Evolutionary conservation across 2,888 invertebrate species (phyloP).

Genomic region (Drosophila nr. medialis): DNA sequence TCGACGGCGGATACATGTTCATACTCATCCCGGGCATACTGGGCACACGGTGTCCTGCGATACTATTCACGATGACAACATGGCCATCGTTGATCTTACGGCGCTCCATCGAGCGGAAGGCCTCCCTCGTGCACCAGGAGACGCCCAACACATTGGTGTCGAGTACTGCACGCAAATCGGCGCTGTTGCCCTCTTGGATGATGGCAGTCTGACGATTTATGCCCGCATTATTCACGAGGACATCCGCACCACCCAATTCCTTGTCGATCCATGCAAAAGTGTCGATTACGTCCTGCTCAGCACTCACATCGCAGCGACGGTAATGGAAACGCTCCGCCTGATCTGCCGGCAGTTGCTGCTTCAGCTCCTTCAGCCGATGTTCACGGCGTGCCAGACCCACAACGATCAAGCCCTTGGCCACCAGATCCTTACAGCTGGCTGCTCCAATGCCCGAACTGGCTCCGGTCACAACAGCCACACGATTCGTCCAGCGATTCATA

Average conservation of each 20-base stretch:
- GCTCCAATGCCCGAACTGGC: constrained; percentile 88
- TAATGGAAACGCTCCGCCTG: constrained; percentile 81
- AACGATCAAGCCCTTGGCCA: constrained; percentile 86
- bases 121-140: constrained; percentile 85
- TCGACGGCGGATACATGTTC: constrained; percentile 82
- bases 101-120: constrained; percentile 85
- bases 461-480: constrained; percentile 88
- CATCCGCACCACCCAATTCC: constrained; percentile 86
- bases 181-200: constrained; percentile 54
- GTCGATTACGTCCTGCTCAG: constrained; percentile 86
- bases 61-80: constrained; percentile 85
- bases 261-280: constrained; percentile 86
- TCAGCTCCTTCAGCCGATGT: constrained; percentile 83
- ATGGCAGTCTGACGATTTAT: constrained; percentile 37
- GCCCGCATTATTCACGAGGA: constrained; percentile 87
- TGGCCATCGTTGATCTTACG: constrained; percentile 85
- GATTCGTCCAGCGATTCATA: constrained; percentile 87
- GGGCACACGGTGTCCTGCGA: constrained; percentile 82
- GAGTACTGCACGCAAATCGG: constrained; percentile 77
- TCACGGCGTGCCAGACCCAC: constrained; percentile 86
- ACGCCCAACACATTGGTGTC: constrained; percentile 85
- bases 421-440: constrained; percentile 84
- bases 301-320: constrained; percentile 85
- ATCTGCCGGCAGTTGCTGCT: constrained; percentile 47
- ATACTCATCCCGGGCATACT: constrained; percentile 55